phyloP scores from a whole-genome alignment of 2,888 invertebrate genomes.

The Willowsia nigromaculata region DNA sequence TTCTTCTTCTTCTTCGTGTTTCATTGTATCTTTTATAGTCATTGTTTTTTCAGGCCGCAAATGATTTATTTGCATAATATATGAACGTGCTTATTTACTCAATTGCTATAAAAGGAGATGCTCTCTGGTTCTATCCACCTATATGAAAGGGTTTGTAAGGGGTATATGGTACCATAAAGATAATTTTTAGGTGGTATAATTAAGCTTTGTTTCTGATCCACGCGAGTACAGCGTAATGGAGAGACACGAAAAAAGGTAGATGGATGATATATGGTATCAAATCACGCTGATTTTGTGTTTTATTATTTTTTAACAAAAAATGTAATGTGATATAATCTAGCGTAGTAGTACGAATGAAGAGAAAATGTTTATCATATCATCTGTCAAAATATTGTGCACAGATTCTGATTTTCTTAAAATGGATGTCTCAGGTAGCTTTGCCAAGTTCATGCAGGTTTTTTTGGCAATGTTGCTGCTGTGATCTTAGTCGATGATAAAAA shows the following conservation, averaged over 20 bases:
- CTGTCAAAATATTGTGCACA: slow-evolving; percentile 45
- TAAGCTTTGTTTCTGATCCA: neutral
- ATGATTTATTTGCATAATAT: slow-evolving; percentile 57
- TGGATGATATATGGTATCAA: neutral
- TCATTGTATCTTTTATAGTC: slow-evolving; percentile 11
- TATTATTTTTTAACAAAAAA: neutral
- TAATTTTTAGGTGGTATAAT: slow-evolving; percentile 24
- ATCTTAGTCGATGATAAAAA: neutral
- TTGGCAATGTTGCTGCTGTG: neutral
- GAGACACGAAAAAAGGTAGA: neutral
- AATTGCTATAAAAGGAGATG: slow-evolving; percentile 54
- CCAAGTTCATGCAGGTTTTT: neutral
- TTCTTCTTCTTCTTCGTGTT: neutral
- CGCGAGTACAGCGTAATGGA: neutral
- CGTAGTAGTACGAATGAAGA: neutral
- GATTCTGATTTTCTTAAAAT: slow-evolving; percentile 47
- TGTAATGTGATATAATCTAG: slow-evolving; percentile 18
- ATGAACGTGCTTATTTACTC: neutral
- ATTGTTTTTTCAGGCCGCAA: slow-evolving; percentile 16
- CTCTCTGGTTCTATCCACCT: neutral
- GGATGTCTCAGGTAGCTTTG: slow-evolving; percentile 10
- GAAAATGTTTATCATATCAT: slow-evolving; percentile 26
- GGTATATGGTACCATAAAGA: neutral
- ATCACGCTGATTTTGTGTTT: slow-evolving; percentile 12
- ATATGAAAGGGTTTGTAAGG: too few species aligned